These are phyloP conservation scores for Nesometra sesokonis DNA, from an alignment of 35 echinoderm and acorn worm species.

Conservation along the genomic window DNA sequence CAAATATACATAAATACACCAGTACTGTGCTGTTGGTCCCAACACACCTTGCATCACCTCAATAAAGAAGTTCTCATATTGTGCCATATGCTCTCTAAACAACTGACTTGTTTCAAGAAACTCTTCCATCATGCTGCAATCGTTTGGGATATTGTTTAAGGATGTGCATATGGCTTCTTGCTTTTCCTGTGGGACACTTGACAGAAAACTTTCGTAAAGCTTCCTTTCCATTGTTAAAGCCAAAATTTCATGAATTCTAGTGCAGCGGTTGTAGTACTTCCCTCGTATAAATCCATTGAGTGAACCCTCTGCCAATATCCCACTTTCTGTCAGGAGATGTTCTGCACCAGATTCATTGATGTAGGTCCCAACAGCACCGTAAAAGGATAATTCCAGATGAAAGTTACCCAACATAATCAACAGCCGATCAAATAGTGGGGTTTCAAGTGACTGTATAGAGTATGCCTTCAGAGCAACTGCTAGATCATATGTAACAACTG, in stretches of 20 bases:
- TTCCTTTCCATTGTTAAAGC: constrained; percentile 46
- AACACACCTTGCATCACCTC: constrained; percentile 33
- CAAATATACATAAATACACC: constrained; percentile 50
- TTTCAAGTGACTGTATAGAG: constrained; percentile 30
- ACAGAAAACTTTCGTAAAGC: constrained; percentile 34
- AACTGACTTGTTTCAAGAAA: constrained; percentile 24
- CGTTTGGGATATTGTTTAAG: neutral
- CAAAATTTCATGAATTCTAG: constrained; percentile 40
- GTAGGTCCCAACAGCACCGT: constrained; percentile 47
- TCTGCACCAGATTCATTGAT: constrained; percentile 58
- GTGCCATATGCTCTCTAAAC: constrained; percentile 29
- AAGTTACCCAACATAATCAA: constrained; percentile 59
- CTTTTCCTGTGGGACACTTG: constrained; percentile 22
- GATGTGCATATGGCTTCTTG: constrained; percentile 15
- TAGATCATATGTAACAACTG: constrained; percentile 21
- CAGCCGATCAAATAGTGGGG: constrained; percentile 29
- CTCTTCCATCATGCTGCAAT: neutral
- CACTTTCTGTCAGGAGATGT: constrained; percentile 46
- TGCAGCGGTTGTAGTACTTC: constrained; percentile 58
- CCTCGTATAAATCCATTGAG: constrained; percentile 31
- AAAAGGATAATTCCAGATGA: constrained; percentile 39
- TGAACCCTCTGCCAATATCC: constrained; percentile 49
- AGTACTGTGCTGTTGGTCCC: constrained; percentile 41
- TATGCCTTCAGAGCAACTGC: constrained; percentile 51
- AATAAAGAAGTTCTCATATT: constrained; percentile 47